Conservation (phyloP, 2,113 vertebrate genomes). For the Microcebus ravelobensis region DNA sequence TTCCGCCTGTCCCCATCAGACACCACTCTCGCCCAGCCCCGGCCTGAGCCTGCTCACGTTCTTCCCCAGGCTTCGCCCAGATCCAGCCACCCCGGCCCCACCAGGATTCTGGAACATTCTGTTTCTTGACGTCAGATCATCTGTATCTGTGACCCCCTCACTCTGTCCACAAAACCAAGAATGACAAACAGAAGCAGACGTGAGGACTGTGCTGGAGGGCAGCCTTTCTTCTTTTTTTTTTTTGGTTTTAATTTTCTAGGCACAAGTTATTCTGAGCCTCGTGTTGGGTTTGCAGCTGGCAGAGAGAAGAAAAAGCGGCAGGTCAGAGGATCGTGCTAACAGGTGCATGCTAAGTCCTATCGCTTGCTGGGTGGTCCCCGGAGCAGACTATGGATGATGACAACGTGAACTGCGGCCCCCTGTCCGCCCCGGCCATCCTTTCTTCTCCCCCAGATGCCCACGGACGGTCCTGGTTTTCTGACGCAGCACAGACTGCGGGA, state of each 20-base stretch:
- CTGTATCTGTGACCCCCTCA: not conserved
- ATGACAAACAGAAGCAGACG: not conserved
- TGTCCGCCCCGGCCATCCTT: not conserved
- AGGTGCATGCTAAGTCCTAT: not conserved
- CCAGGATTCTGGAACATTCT: not conserved
- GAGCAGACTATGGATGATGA: not conserved
- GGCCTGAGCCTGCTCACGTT: no score
- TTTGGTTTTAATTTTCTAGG: constrained; percentile 5
- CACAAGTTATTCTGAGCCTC: not conserved
- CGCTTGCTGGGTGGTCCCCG: not conserved
- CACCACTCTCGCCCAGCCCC: accelerated
- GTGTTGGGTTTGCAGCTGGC: not conserved
- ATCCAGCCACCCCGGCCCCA: not conserved
- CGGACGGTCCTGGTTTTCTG: not conserved
- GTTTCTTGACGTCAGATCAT: not conserved
- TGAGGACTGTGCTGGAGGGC: not conserved
- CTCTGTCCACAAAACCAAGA: not conserved
- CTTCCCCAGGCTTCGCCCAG: not conserved
- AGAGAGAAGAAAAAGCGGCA: not conserved
- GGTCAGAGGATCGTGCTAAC: not conserved
- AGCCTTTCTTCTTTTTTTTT: not conserved
- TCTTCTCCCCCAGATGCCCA: not conserved
- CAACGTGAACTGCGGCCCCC: not conserved
- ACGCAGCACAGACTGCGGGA: accelerated
- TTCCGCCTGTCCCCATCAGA: not conserved